Percentiles rank a stretch among this genome's conserved stretches.
phyloP scores from a whole-genome alignment of 2,888 invertebrate genomes.

The Drosophila anomelani region DNA sequence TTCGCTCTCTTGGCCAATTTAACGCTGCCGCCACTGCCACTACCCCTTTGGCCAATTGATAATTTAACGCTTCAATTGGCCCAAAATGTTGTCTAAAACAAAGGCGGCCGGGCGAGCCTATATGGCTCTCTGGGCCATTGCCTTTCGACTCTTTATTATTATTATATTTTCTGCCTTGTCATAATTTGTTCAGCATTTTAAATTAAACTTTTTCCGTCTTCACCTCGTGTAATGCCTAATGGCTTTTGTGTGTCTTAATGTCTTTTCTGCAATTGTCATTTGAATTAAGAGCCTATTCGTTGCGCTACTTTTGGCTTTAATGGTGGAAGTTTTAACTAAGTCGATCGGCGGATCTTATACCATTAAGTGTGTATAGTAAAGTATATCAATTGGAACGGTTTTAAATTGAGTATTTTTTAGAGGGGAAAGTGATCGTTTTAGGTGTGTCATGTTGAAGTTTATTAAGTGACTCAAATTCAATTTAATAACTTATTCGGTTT shows the following conservation, averaged over 20 bases:
- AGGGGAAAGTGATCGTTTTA: neutral
- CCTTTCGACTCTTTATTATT: conserved; percentile 29
- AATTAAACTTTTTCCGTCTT: conserved; percentile 41
- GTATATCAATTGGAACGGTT: conserved; percentile 21
- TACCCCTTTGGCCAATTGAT: conserved; percentile 76
- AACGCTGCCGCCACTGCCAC: conserved; percentile 69
- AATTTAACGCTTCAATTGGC: conserved; percentile 81
- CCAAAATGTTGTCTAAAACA: conserved; percentile 39
- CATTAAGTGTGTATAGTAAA: conserved; percentile 5
- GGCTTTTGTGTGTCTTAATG: conserved; percentile 39
- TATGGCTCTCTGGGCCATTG: conserved; percentile 49
- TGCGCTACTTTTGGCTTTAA: conserved; percentile 44
- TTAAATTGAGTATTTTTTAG: neutral
- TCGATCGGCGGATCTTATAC: conserved; percentile 19
- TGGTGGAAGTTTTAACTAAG: conserved; percentile 18
- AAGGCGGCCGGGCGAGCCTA: conserved; percentile 6
- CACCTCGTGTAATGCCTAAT: conserved; percentile 34
- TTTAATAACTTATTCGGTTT: neutral
- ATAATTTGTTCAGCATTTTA: conserved; percentile 68
- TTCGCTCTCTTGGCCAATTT: conserved; percentile 67
- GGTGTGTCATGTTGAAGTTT: neutral
- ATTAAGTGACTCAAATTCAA: neutral
- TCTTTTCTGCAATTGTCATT: conserved; percentile 70
- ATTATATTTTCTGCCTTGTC: conserved; percentile 59
- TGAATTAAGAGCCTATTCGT: conserved; percentile 66